Percentiles rank a stretch among this genome's conserved stretches.
phyloP scores from a whole-genome alignment of 2,797 vertebrate species.

The Myiotriccus ornatus region DNA sequence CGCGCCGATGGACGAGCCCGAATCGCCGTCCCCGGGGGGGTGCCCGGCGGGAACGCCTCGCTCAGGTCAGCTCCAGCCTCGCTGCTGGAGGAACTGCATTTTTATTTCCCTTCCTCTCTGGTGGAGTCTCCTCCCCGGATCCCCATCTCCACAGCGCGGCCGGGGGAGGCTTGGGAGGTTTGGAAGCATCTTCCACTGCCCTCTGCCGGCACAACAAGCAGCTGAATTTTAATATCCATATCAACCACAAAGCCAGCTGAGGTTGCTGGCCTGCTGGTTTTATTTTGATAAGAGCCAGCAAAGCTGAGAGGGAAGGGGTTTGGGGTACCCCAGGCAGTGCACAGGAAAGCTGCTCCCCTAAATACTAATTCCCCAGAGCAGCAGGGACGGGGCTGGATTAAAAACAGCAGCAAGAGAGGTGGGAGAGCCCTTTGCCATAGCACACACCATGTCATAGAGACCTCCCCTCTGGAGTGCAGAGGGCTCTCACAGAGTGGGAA shows the following conservation, averaged over 20 bases:
- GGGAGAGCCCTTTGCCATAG: neutral
- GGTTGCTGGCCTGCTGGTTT: neutral
- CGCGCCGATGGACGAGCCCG: fast-evolving
- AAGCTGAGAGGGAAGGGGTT: neutral
- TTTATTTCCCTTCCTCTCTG: slow-evolving; percentile 43
- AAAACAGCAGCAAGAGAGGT: neutral
- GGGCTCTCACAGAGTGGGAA: neutral
- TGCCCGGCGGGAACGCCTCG: neutral
- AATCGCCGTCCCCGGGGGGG: neutral
- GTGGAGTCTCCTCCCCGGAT: slow-evolving; percentile 61
- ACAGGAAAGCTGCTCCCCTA: neutral
- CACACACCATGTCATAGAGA: fast-evolving
- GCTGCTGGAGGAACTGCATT: slow-evolving; percentile 18
- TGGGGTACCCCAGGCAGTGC: fast-evolving
- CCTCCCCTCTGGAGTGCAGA: neutral
- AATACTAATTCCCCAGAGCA: neutral
- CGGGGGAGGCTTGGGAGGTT: neutral
- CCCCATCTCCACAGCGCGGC: neutral
- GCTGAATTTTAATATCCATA: neutral
- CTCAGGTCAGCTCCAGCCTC: neutral
- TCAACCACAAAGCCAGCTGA: neutral
- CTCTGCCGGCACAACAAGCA: slow-evolving; percentile 19
- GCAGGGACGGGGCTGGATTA: neutral
- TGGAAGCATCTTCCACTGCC: slow-evolving; percentile 54
- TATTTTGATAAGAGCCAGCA: neutral